Evolutionary conservation across 1,140 invertebrate genomes (phyloP).

Genomic region (Agrilus planipennis): DNA sequence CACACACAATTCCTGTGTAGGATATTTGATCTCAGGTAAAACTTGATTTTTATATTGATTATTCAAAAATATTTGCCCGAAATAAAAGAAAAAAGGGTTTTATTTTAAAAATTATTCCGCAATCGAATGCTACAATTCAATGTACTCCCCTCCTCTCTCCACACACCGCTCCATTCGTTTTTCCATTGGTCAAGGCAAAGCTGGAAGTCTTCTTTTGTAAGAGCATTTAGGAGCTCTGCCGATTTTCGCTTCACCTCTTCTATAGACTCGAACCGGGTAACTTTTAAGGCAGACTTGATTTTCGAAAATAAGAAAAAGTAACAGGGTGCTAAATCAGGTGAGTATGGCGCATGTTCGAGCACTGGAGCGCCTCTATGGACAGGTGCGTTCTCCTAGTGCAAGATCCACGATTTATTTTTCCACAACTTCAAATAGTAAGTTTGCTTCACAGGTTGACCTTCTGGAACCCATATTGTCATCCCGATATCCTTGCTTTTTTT

Average conservation of each 20-base stretch:
- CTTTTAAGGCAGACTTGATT: background rate
- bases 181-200: too few species aligned
- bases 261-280: too few species aligned
- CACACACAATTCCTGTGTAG: conserved; percentile 71
- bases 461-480: too few species aligned
- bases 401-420: too few species aligned
- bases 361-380: background rate
- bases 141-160: background rate
- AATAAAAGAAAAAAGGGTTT: background rate
- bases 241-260: too few species aligned
- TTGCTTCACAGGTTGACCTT: too few species aligned
- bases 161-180: conserved; percentile 5
- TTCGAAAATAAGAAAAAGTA: background rate
- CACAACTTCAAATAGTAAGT: too few species aligned
- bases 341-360: background rate
- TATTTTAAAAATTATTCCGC: background rate
- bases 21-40: conserved; percentile 71
- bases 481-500: too few species aligned
- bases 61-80: background rate
- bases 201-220: background rate
- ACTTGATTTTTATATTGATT: background rate
- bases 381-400: too few species aligned
- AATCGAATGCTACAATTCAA: background rate
- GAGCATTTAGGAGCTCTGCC: conserved; percentile 1
- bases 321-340: background rate